Percentiles rank a stretch among this genome's conserved stretches.
Conservation (phyloP, 2,888 invertebrate genomes). For the Mystacides longicornis region DNA sequence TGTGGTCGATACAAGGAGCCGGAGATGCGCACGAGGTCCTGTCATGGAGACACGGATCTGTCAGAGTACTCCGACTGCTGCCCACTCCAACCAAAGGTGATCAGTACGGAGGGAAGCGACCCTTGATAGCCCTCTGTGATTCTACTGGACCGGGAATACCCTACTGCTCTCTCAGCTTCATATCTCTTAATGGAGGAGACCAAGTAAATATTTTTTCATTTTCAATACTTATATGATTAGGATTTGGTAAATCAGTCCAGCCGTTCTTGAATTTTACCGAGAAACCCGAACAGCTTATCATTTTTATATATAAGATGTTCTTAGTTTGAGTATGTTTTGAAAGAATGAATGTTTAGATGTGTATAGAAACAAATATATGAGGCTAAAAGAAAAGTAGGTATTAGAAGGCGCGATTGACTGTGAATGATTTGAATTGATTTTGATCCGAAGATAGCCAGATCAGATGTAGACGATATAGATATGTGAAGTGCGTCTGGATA, state of each 20-base stretch:
- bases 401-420: too few species aligned
- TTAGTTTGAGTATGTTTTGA: too few species aligned
- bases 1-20: conserved; percentile 78
- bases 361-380: too few species aligned
- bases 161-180: conserved; percentile 74
- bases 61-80: conserved; percentile 73
- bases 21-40: conserved; percentile 94
- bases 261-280: too few species aligned
- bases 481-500: too few species aligned
- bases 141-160: conserved; percentile 69
- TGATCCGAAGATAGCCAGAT: too few species aligned
- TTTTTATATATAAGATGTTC: too few species aligned
- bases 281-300: not conserved
- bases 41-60: conserved; percentile 88
- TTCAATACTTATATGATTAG: not conserved
- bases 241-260: not conserved
- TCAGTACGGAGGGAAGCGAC: conserved; percentile 70
- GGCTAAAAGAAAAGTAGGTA: too few species aligned
- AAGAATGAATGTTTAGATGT: too few species aligned
- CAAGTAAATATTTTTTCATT: conserved; percentile 42
- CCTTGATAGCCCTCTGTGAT: conserved; percentile 86
- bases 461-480: too few species aligned
- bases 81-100: conserved; percentile 71
- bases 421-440: too few species aligned
- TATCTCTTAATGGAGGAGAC: conserved; percentile 77